These are phyloP conservation scores for Pollachius pollachius DNA, from an alignment of 2,113 vertebrate species.

Conservation along the genomic window DNA sequence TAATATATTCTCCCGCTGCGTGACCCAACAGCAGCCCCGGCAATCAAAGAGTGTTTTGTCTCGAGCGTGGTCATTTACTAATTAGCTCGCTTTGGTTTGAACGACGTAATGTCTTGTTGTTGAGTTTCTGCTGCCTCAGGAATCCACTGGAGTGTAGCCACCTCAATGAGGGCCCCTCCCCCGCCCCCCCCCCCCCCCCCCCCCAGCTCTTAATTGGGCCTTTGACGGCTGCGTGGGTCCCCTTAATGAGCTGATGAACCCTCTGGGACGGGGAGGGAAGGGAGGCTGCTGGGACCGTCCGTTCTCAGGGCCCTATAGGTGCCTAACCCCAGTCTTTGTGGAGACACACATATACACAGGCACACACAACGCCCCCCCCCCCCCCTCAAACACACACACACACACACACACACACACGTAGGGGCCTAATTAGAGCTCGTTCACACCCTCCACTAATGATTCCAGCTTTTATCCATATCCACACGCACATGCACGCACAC, in stretches of 20 bases:
- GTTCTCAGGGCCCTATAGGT: slow-evolving; percentile 50
- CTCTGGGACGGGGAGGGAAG: slow-evolving; percentile 38
- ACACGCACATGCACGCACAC: slow-evolving; percentile 69
- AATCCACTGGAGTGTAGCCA: slow-evolving; percentile 56
- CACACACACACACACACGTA: slow-evolving; percentile 42
- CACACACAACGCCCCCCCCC: slow-evolving; percentile 13
- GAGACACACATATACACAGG: slow-evolving; percentile 11
- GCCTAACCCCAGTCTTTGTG: slow-evolving; percentile 60
- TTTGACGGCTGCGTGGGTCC: slow-evolving; percentile 57
- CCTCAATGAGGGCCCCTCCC: slow-evolving; percentile 59
- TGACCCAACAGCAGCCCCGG: slow-evolving; percentile 14
- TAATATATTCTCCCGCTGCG: slow-evolving; percentile 19
- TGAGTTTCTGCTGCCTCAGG: slow-evolving; percentile 63
- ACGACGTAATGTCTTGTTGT: slow-evolving; percentile 45
- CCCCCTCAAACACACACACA: slow-evolving; percentile 27
- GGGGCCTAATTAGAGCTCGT: slow-evolving; percentile 75
- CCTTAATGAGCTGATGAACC: slow-evolving; percentile 77
- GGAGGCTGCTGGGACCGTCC: slow-evolving; percentile 34
- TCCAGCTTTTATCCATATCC: slow-evolving; percentile 65
- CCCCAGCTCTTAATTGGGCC: slow-evolving; percentile 67
- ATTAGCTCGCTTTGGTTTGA: slow-evolving; percentile 52
- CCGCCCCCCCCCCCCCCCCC: slow-evolving; percentile 40
- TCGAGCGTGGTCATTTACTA: slow-evolving; percentile 50
- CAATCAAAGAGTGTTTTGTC: slow-evolving; percentile 49
- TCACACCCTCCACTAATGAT: slow-evolving; percentile 77